Conservation (phyloP, 64 coral and sea anemone genomes). For the Orbicella faveolata region DNA sequence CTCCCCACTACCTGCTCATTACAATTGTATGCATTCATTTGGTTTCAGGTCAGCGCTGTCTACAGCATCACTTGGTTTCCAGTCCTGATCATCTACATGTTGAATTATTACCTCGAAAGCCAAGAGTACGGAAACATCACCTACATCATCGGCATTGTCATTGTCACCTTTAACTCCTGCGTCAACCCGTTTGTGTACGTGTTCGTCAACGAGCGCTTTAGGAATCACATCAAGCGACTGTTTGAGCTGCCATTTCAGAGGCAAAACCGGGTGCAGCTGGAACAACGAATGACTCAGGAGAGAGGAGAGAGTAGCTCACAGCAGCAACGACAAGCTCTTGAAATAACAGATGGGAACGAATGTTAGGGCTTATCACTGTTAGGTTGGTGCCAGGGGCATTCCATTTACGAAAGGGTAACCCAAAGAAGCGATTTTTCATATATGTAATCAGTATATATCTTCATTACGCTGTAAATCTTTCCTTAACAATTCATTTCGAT, state of each 20-base stretch:
- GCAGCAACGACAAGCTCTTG: neutral
- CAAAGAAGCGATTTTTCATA: too few relatives aligned
- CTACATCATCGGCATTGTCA: slow-evolving; percentile 46
- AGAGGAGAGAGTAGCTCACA: slow-evolving; percentile 26
- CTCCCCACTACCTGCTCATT: too few relatives aligned
- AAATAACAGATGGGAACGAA: neutral
- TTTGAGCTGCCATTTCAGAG: slow-evolving; percentile 11
- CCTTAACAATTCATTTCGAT: too few relatives aligned
- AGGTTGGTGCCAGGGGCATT: too few relatives aligned
- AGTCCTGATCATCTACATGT: slow-evolving; percentile 60
- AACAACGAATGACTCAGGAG: neutral
- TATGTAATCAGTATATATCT: too few relatives aligned
- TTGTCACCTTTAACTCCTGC: slow-evolving; percentile 53
- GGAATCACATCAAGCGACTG: slow-evolving; percentile 24
- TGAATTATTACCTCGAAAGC: slow-evolving; percentile 30
- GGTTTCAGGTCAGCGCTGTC: slow-evolving; percentile 37
- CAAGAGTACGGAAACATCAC: slow-evolving; percentile 58
- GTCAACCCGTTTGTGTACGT: slow-evolving; percentile 65
- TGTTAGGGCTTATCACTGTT: too few relatives aligned
- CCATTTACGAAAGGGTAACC: too few relatives aligned
- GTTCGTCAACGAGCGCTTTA: slow-evolving; percentile 59
- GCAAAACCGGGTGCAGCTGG: neutral
- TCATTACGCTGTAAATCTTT: too few relatives aligned
- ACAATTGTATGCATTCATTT: neutral
- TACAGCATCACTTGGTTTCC: slow-evolving; percentile 63